Conservation (phyloP, 2,797 vertebrate species). For the Morus bassanus region DNA sequence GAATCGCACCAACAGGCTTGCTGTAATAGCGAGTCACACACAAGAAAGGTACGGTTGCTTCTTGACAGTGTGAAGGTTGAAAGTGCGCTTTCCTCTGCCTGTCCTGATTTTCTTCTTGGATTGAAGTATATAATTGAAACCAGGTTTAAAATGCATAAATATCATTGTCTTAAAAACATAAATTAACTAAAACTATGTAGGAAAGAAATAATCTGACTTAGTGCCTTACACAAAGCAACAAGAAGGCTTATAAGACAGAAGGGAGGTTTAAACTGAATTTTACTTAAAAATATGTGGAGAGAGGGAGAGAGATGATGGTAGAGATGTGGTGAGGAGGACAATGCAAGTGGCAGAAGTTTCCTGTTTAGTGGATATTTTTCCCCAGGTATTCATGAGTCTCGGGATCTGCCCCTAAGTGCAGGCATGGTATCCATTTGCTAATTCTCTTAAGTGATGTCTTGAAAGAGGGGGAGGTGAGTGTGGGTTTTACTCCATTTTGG, state of each 20-base stretch:
- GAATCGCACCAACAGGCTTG: conserved; percentile 88
- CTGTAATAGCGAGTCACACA: conserved; percentile 92
- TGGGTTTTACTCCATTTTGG: not conserved
- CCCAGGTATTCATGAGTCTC: not conserved
- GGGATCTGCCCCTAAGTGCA: not conserved
- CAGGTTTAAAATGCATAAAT: not conserved
- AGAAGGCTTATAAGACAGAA: not conserved
- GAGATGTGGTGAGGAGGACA: not conserved
- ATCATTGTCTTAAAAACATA: not conserved
- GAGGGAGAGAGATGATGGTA: not conserved
- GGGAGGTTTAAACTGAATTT: not conserved
- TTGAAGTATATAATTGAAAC: not conserved
- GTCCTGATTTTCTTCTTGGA: not conserved
- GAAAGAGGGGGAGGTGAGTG: not conserved
- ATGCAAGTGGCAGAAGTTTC: not conserved
- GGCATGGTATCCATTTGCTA: not conserved
- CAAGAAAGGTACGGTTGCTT: conserved; percentile 86
- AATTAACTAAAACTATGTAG: fast-evolving
- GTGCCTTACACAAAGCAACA: not conserved
- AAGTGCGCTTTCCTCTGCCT: fast-evolving
- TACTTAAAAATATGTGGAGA: fast-evolving
- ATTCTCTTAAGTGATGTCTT: not conserved
- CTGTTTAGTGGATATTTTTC: not conserved
- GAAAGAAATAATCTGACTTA: not conserved
- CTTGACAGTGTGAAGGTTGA: not conserved